Base-by-base conservation (phyloP, 1,140 invertebrate species). In the Cyclina sinensis region DNA sequence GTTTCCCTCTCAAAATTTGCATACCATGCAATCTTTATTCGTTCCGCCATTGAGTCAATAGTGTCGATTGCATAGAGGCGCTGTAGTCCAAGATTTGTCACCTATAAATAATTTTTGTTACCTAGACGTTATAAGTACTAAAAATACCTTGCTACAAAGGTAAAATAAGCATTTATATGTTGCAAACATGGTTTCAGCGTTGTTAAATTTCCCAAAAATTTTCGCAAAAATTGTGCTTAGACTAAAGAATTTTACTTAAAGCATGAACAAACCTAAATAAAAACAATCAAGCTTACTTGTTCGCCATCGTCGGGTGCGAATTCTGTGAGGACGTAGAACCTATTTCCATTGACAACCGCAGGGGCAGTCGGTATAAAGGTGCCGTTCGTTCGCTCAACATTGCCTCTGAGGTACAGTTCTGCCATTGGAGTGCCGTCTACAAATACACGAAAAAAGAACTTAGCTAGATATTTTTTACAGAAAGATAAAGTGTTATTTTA, bases 1-100 rank as follows among this genome's bases (percentile, higher is more conserved):
- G 37, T 16, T 74, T 90, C 90, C 12, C 32, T 81, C 73, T 91
- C 92, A 70, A 92, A 91, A 68, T 91, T 91, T 43, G 88, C 78
- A 37, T 89, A 88, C 92, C 92, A 93, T 1, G 89, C 76, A 21
- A 90, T 89, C 30, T 84, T 37, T 2, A 92, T 74, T 24, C 90
- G 32, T 14, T 92, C 83, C 0, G 70, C 68, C 89, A 93, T 88
- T 48, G 86, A 43, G 27, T 48, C 30, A 37, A 81, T 89, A 24
- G 88, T 78, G 83, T 93, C 92, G 21, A 93, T 86, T 27, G 92
- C 91, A 78, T 93, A 93, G 1, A 93, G 80, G 32, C 92, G 87
- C 70, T 91, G 92, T 43, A 93, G 43, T n/a, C 91, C 91, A 18
- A 93, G 80, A 62, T 89, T 86, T 21, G 54, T 21, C 5, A 79